A percentile compares a stretch with the other conserved stretches of the same genome.
Conservation (phyloP, 2,888 invertebrate genomes). For the Ectobius pallidus region DNA sequence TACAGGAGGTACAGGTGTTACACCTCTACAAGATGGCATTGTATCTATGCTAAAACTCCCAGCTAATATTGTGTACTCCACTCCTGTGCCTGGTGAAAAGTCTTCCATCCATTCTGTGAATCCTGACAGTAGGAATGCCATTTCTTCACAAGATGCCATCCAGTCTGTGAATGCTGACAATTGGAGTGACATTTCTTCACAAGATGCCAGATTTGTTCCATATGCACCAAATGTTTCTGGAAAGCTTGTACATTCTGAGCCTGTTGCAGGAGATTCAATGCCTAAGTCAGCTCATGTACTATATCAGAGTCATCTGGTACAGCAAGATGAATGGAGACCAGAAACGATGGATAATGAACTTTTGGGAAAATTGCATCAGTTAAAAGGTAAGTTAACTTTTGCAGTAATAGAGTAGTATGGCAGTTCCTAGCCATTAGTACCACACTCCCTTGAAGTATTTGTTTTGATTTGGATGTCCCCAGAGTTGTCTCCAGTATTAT, state of each 20-base stretch:
- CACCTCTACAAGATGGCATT: neutral
- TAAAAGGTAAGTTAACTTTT: neutral
- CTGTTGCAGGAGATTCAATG: conserved; percentile 35
- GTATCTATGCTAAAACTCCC: neutral
- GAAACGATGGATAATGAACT: neutral
- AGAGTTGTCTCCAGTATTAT: no score
- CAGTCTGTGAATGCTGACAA: neutral
- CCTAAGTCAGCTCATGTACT: conserved; percentile 38
- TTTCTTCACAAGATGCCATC: neutral
- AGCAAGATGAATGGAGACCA: conserved; percentile 3
- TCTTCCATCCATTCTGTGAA: neutral
- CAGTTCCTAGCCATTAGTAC: no score
- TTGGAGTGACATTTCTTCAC: neutral
- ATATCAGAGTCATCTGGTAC: conserved; percentile 1
- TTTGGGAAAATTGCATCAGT: neutral
- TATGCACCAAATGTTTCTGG: neutral
- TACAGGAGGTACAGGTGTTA: neutral
- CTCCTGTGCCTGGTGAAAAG: neutral
- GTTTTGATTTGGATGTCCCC: no score
- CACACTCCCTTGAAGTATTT: no score
- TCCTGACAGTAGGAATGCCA: neutral
- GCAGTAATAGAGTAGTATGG: no score
- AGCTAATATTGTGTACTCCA: neutral
- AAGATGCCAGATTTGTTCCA: neutral
- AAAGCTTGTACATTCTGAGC: conserved; percentile 5